phyloP scores from a whole-genome alignment of 23 tunicate genomes.

The Ascidia mentula region DNA sequence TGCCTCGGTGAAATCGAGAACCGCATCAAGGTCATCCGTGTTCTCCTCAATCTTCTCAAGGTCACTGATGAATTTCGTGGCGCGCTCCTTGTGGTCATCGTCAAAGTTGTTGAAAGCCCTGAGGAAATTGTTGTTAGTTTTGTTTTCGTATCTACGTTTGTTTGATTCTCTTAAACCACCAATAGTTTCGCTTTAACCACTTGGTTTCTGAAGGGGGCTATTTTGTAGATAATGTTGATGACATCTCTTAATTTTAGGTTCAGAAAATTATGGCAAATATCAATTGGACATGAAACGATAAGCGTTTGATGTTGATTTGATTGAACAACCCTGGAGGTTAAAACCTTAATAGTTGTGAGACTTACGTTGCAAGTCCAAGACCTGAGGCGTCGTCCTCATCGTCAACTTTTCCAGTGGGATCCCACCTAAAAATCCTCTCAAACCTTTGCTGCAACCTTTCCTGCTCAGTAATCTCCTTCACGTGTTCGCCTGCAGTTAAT shows the following conservation, averaged over 20 bases:
- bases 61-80: slow-evolving; percentile 20
- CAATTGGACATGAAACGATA: too few species aligned
- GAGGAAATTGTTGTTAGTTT: too few species aligned
- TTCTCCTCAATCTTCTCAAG: slow-evolving; percentile 53
- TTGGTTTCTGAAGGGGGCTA: too few species aligned
- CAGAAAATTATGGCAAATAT: too few species aligned
- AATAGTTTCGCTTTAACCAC: too few species aligned
- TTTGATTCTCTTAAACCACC: too few species aligned
- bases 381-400: slow-evolving; percentile 41
- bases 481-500: not conserved
- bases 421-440: slow-evolving; percentile 19
- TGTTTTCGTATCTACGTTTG: too few species aligned
- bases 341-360: too few species aligned
- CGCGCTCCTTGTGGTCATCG: slow-evolving; percentile 9
- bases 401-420: slow-evolving; percentile 24
- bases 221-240: too few species aligned
- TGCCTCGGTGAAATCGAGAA: slow-evolving; percentile 45
- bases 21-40: slow-evolving; percentile 50
- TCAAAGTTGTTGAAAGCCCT: slow-evolving; percentile 69
- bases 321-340: too few species aligned
- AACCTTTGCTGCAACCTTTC: slow-evolving; percentile 37
- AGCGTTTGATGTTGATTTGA: too few species aligned
- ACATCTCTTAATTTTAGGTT: too few species aligned
- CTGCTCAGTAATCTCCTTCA: not conserved
- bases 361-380: slow-evolving; percentile 45